Evolutionary conservation across 2,797 vertebrate species (phyloP).

Genomic region (Amniataba percoides): DNA sequence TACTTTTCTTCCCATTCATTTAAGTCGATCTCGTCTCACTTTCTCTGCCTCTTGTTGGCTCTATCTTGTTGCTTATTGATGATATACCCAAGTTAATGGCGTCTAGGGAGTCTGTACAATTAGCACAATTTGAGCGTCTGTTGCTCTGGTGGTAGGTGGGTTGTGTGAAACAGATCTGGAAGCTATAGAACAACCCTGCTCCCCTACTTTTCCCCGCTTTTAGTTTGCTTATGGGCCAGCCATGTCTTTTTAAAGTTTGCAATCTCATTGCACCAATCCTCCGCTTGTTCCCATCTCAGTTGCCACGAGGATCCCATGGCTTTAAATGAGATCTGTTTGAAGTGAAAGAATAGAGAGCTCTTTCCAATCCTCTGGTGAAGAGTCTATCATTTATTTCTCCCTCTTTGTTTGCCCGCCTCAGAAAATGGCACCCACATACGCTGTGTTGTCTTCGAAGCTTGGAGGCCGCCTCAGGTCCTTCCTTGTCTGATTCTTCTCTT

Average conservation of each 20-base stretch:
- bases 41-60: constrained; percentile 6
- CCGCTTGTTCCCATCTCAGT: constrained; percentile 16
- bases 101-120: constrained; percentile 3
- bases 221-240: not conserved
- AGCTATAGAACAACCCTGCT: not conserved
- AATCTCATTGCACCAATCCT: constrained; percentile 14
- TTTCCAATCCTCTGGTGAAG: constrained; percentile 28
- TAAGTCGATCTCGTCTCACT: constrained; percentile 8
- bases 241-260: constrained; percentile 17
- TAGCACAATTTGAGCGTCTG: constrained; percentile 13
- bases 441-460: constrained; percentile 28
- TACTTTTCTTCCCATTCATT: constrained; percentile 12
- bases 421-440: constrained; percentile 54
- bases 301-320: constrained; percentile 17
- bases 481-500: not conserved
- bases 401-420: constrained; percentile 50
- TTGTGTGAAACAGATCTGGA: constrained; percentile 22
- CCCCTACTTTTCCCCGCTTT: not conserved
- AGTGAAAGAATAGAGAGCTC: constrained; percentile 32
- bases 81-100: not conserved
- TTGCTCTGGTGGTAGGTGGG: not conserved
- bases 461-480: constrained; percentile 27
- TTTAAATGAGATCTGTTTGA: constrained; percentile 47
- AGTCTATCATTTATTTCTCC: constrained; percentile 19
- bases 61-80: not conserved